Evolutionary conservation across 1,140 invertebrate species (phyloP).

Genomic region (Fopius arisanus): DNA sequence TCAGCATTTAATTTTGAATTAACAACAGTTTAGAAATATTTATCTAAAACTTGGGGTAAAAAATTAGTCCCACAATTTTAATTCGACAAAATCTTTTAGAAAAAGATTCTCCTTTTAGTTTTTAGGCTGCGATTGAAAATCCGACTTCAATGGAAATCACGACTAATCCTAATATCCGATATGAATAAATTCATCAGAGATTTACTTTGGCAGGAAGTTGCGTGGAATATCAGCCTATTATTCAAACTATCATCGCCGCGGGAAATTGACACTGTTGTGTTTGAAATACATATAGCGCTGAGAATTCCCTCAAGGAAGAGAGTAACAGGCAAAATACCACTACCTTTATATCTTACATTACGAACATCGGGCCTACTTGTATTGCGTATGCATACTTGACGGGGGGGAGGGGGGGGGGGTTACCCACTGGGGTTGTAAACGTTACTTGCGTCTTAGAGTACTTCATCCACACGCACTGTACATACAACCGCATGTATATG

Average conservation of each 20-base stretch:
- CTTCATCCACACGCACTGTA: constrained; percentile 37
- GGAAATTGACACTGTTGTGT: constrained; percentile 64
- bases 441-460: constrained; percentile 45
- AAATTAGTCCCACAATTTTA: too few species aligned
- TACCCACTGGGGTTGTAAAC: constrained; percentile 48
- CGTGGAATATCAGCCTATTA: constrained; percentile 50
- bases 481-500: constrained; percentile 30
- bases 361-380: constrained; percentile 2
- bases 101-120: too few species aligned
- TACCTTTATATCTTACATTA: constrained; percentile 1
- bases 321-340: not conserved
- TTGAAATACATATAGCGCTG: constrained; percentile 47
- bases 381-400: not conserved
- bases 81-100: too few species aligned
- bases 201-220: constrained; percentile 44
- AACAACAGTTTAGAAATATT: too few species aligned
- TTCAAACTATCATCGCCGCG: constrained; percentile 55
- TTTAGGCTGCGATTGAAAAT: too few species aligned
- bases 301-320: not conserved
- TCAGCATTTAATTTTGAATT: too few species aligned
- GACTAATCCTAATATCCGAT: not conserved
- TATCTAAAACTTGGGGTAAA: too few species aligned
- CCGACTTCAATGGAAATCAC: too few species aligned
- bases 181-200: constrained; percentile 20
- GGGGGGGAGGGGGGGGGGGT: not conserved